These are phyloP conservation scores for Pseudorhiza aurosa DNA, from an alignment of 30 jellyfish, hydroid and myxozoan species.

Conservation along the genomic window DNA sequence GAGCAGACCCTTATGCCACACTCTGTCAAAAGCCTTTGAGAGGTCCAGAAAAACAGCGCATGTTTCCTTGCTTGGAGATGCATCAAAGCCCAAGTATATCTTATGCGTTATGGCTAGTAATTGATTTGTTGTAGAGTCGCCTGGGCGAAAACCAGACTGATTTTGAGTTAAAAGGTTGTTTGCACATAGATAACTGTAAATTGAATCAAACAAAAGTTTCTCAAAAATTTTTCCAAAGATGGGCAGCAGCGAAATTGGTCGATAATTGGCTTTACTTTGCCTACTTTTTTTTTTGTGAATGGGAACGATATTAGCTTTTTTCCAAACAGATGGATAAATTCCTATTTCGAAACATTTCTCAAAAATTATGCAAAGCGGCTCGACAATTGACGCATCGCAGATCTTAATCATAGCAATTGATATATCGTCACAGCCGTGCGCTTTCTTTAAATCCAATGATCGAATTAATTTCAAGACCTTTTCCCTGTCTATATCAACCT, in stretches of 20 bases:
- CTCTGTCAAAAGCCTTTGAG: conserved; percentile 52
- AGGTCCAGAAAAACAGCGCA: conserved; percentile 53
- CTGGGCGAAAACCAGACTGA: conserved; percentile 51
- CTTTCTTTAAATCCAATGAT: conserved; percentile 24
- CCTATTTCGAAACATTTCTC: conserved; percentile 23
- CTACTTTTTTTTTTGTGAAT: conserved; percentile 34
- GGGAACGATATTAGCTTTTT: conserved; percentile 50
- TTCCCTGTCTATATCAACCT: conserved; percentile 20
- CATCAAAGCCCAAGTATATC: conserved; percentile 52
- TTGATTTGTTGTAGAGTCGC: conserved; percentile 47
- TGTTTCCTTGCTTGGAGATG: conserved; percentile 40
- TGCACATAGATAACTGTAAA: conserved; percentile 18
- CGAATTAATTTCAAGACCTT: conserved; percentile 15
- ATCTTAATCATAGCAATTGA: conserved; percentile 33
- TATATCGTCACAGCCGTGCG: conserved; percentile 22
- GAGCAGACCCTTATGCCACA: conserved; percentile 42
- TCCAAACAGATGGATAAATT: conserved; percentile 17
- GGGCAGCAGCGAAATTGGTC: conserved; percentile 64
- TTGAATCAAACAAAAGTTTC: conserved; percentile 37
- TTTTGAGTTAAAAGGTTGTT: conserved; percentile 26
- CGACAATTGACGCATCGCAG: conserved; percentile 26
- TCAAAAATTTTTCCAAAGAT: conserved; percentile 36
- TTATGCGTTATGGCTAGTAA: conserved; percentile 40
- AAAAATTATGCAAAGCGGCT: conserved; percentile 29
- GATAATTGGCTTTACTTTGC: conserved; percentile 8